Evolutionary conservation across 2,113 vertebrate species (phyloP).

Genomic region (Oophaga pumilio): DNA sequence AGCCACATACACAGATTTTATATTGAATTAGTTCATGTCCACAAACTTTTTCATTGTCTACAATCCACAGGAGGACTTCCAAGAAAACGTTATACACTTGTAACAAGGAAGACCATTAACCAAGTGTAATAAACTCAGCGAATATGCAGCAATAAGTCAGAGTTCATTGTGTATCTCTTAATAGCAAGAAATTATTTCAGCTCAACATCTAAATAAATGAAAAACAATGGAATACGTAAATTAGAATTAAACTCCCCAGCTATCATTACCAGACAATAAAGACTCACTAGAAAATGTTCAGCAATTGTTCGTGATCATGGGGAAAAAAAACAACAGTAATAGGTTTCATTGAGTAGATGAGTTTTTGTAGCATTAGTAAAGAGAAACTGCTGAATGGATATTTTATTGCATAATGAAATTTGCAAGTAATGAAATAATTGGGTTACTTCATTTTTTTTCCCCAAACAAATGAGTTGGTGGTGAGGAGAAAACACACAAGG

Average conservation of each 20-base stretch:
- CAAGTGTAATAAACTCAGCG: conserved; percentile 69
- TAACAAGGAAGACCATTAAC: conserved; percentile 67
- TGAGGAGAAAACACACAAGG: conserved; percentile 58
- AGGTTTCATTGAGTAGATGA: conserved; percentile 74
- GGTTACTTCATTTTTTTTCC: conserved; percentile 61
- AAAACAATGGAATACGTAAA: conserved; percentile 79
- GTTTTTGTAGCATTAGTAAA: conserved; percentile 71
- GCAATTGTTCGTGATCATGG: conserved; percentile 69
- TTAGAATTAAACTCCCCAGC: conserved; percentile 79
- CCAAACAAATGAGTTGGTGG: conserved; percentile 64
- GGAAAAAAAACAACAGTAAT: conserved; percentile 64
- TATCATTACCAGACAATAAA: conserved; percentile 79
- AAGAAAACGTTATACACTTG: conserved; percentile 65
- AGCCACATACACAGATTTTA: conserved; percentile 6
- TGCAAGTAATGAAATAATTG: conserved; percentile 66
- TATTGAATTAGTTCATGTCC: conserved; percentile 28
- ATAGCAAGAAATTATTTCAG: conserved; percentile 72
- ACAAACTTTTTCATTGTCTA: conserved; percentile 52
- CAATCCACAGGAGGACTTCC: conserved; percentile 56
- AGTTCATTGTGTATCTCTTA: conserved; percentile 68
- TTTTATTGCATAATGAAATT: conserved; percentile 69
- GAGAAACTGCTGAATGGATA: conserved; percentile 72
- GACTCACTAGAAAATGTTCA: conserved; percentile 71
- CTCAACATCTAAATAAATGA: conserved; percentile 74
- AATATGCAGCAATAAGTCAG: conserved; percentile 58